Base-by-base conservation (phyloP, 2,888 invertebrate genomes). In the Myopa testacea region DNA sequence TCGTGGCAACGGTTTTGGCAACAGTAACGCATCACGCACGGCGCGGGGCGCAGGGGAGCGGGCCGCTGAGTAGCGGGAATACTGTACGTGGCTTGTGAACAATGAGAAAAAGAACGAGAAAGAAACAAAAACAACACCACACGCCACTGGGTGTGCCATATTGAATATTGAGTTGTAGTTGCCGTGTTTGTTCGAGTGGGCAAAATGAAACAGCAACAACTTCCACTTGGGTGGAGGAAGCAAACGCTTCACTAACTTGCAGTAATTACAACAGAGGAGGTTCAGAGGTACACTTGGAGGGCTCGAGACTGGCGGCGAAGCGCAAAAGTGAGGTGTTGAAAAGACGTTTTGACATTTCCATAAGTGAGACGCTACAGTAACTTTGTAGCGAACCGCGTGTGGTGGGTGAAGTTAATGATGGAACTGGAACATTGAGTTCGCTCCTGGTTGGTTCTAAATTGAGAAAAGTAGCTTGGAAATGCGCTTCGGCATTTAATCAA, bases 111-210 rank as follows among this genome's bases (percentile, higher is more conserved):
- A 16, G 16, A 1, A 16, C 55, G n/a, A 10, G 4, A 16, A 55
- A 55, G n/a, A 16, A 55, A 16, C 55, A 55, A 16, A 55, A n/a
- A 12, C 55, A 55, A 40, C 16, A 38, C 45, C 10, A 40, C 38
- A 34, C 67, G 5, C 60, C 45, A 45, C 37, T 55, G 12, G 37
- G 67, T n/a, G 55, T 40, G 38, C 67, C 75, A 68, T 68, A 68
- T 75, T 68, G 75, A 75, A 75, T 75, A 75, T 75, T 75, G 75
- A 75, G 75, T 67, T 75, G 63, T 73, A 10, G 45, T 10, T 45
- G 63, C 45, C 63, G 38, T 37, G 67, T 75, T 74, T 74, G 16
- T 58, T 71, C 68, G 50, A 8, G 1, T 69, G 50, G 12, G 40
- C 45, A 19, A 40, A 50, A 45, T 7, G 7, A 19, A 68, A 19